Evolutionary conservation across 2,888 invertebrate genomes (phyloP), one percentile per base, ranked within the genome.

Genomic region (Meta bourneti): DNA sequence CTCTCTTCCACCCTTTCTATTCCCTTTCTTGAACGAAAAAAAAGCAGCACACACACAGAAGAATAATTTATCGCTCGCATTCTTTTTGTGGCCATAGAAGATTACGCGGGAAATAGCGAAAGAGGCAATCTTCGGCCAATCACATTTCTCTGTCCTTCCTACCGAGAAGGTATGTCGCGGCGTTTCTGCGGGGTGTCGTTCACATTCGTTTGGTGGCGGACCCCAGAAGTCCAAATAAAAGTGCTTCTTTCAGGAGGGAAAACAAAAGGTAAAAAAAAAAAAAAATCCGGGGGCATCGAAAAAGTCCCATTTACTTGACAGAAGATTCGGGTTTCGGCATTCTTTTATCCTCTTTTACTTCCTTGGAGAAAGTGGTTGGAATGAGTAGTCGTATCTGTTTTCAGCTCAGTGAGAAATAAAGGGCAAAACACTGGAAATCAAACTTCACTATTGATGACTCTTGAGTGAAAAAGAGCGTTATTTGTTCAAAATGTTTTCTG

Each of bases 301-400:
- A 51, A 48, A 89, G 83, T 83, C 71, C 89, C 83, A 89, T 89
- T 89, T 89, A 84, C 83, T 78, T 83, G 89, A 83, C 83, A 89
- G 71, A 89, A 78, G 78, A 70, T 82, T 83, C 71, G 83, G 89
- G 77, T 83, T 77, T 89, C 89, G 77, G 78, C 83, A 89, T 89
- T 89, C 89, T 83, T 89, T 82, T 83, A 48, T 71, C 69, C 54
- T 9, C 16, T 20, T 74, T 74, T 20, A 13, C n/a, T 51, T 72
- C 72, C 49, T 48, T 48, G 48, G 70, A 19, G 84, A 61, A 61
- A 87, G 87, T 71, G 70, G 6, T 80, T 72, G 72, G 70, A 75
- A 88, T 80, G 75, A 81, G n/a, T 80, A 48, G 48, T 13, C 52
- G 75, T 79, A 80, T 70, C 52, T 75, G 75, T 48, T 85, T 74